Conservation (phyloP, 2,888 invertebrate species). For the Torymus auratus region DNA sequence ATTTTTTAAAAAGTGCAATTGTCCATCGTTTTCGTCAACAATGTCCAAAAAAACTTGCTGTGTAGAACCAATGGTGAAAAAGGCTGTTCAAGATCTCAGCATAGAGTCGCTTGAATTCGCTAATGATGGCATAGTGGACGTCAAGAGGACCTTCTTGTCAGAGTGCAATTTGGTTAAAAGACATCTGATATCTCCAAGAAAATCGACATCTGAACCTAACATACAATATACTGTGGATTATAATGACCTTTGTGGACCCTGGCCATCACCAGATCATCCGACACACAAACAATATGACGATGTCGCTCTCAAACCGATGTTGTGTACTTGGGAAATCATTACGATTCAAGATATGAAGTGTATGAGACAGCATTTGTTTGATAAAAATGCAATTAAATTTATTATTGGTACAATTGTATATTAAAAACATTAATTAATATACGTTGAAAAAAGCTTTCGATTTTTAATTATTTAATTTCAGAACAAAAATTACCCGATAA, state of each 20-base stretch:
- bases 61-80: conserved; percentile 54
- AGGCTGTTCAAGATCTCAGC: conserved; percentile 52
- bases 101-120: conserved; percentile 35
- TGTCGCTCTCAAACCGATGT: conserved; percentile 57
- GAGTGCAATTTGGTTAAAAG: conserved; percentile 52
- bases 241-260: conserved; percentile 68
- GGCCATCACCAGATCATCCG: conserved; percentile 63
- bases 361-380: conserved; percentile 63
- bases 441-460: conserved; percentile 45
- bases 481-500: conserved; percentile 61
- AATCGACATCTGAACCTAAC: conserved; percentile 61
- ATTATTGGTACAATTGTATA: conserved; percentile 65
- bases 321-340: conserved; percentile 67
- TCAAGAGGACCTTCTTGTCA: conserved; percentile 46
- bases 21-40: conserved; percentile 48
- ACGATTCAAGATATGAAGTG: conserved; percentile 61
- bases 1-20: conserved; percentile 56
- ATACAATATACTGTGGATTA: conserved; percentile 63
- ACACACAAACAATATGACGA: conserved; percentile 53
- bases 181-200: conserved; percentile 22
- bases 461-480: conserved; percentile 56
- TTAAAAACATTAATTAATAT: conserved; percentile 51
- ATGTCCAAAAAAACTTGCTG: conserved; percentile 44
- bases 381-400: conserved; percentile 61
- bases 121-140: conserved; percentile 36